A percentile compares a stretch with the other conserved stretches of the same genome.
Evolutionary conservation across 2,113 vertebrate species (phyloP).

Genomic region (Drymodes brunneopygia): DNA sequence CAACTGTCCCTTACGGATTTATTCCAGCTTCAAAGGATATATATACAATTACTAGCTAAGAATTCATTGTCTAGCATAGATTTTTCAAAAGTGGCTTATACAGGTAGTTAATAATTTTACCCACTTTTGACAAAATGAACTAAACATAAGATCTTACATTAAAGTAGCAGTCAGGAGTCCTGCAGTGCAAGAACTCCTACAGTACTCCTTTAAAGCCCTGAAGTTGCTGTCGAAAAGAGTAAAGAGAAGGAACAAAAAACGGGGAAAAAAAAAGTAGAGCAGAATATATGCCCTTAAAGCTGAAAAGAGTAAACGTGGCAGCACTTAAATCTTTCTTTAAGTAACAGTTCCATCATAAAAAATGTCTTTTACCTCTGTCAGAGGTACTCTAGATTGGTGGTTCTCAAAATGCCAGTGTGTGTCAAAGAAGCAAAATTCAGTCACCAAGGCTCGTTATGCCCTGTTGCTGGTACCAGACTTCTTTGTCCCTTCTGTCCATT

Average conservation of each 20-base stretch:
- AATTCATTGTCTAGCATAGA: background rate
- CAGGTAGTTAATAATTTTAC: background rate
- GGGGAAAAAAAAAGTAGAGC: fast-evolving
- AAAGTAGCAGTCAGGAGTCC: background rate
- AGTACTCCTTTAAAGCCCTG: background rate
- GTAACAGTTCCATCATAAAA: background rate
- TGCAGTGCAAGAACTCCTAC: background rate
- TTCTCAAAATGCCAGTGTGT: background rate
- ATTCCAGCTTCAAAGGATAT: background rate
- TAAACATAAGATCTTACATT: background rate
- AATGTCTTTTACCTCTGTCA: background rate
- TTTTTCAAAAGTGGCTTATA: background rate
- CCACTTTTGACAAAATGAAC: background rate
- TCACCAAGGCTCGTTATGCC: background rate
- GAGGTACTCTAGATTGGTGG: background rate
- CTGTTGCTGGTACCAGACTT: background rate
- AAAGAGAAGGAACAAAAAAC: background rate
- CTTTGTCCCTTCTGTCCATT: background rate
- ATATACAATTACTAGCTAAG: background rate
- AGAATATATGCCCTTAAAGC: background rate
- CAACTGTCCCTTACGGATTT: background rate
- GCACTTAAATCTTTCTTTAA: background rate
- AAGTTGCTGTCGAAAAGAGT: background rate
- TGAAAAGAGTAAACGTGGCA: background rate
- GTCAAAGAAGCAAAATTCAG: background rate